A percentile compares a stretch with the other conserved stretches of the same genome.
Evolutionary conservation across 2,797 vertebrate genomes (phyloP).

Genomic region (Capromys pilorides): DNA sequence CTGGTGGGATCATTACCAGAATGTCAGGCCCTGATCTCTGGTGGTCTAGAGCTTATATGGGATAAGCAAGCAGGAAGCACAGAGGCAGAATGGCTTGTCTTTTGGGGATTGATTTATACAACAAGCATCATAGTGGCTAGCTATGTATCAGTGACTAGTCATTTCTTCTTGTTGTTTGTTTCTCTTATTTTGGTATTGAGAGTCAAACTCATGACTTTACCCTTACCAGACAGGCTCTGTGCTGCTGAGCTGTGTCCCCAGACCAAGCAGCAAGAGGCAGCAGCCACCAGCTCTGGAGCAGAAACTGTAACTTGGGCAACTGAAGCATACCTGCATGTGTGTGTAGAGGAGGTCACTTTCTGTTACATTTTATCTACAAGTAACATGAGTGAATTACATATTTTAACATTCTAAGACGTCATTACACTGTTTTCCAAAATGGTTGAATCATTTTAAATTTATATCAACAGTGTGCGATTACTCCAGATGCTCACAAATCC

Average conservation of each 20-base stretch:
- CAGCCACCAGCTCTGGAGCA: not conserved
- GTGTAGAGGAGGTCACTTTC: not conserved
- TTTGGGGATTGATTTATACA: not conserved
- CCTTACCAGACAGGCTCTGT: too few relatives aligned
- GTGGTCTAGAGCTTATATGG: not conserved
- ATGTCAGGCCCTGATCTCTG: not conserved
- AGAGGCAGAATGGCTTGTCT: not conserved
- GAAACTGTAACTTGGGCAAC: not conserved
- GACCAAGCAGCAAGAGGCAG: not conserved
- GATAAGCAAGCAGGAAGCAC: not conserved
- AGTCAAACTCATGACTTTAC: too few relatives aligned
- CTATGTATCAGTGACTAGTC: not conserved
- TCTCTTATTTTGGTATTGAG: too few relatives aligned
- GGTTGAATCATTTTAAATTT: not conserved
- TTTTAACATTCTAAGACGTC: not conserved
- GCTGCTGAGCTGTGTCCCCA: too few relatives aligned
- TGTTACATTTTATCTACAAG: not conserved
- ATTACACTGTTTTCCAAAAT: not conserved
- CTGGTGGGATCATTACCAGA: not conserved
- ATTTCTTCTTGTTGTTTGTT: not conserved
- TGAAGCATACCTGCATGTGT: not conserved
- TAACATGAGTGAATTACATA: not conserved
- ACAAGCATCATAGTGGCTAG: not conserved
- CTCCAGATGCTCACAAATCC: not conserved
- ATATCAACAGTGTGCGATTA: not conserved